These are phyloP conservation scores for Haliaeetus albicilla DNA, from an alignment of 2,797 vertebrate genomes.

Conservation along the genomic window DNA sequence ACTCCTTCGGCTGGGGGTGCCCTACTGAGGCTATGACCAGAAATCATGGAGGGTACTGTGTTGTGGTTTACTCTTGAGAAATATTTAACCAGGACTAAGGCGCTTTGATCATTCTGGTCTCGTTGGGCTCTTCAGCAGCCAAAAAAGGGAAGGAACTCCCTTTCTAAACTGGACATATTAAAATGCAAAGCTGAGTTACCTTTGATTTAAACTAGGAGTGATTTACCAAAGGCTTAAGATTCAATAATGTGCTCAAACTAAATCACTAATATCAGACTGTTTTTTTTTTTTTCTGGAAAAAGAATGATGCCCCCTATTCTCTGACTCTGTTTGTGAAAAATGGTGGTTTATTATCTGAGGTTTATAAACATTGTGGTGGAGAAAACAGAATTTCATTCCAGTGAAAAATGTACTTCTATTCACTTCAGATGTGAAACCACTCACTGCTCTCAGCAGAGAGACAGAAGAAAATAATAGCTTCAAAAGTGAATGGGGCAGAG, in stretches of 20 bases:
- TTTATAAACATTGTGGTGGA: not conserved
- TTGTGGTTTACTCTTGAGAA: not conserved
- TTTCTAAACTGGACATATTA: not conserved
- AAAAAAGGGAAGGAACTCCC: not conserved
- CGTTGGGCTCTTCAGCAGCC: not conserved
- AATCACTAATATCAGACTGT: not conserved
- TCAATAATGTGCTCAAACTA: not conserved
- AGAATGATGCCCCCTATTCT: not conserved
- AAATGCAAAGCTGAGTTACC: not conserved
- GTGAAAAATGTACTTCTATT: constrained; percentile 19
- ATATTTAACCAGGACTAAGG: not conserved
- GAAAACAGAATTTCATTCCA: constrained; percentile 7
- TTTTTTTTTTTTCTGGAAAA: not conserved
- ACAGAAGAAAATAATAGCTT: not conserved
- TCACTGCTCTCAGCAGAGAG: not conserved
- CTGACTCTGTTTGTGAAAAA: not conserved
- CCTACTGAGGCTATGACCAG: not conserved
- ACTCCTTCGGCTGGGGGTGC: not conserved
- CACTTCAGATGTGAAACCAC: not conserved
- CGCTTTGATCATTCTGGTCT: not conserved
- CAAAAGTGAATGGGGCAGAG: not conserved
- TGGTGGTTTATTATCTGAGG: not conserved
- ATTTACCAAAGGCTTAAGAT: not conserved
- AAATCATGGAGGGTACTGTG: not conserved
- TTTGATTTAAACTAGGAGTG: not conserved